phyloP scores from a whole-genome alignment of 2,113 vertebrate genomes.

The Varanus komodoensis region DNA sequence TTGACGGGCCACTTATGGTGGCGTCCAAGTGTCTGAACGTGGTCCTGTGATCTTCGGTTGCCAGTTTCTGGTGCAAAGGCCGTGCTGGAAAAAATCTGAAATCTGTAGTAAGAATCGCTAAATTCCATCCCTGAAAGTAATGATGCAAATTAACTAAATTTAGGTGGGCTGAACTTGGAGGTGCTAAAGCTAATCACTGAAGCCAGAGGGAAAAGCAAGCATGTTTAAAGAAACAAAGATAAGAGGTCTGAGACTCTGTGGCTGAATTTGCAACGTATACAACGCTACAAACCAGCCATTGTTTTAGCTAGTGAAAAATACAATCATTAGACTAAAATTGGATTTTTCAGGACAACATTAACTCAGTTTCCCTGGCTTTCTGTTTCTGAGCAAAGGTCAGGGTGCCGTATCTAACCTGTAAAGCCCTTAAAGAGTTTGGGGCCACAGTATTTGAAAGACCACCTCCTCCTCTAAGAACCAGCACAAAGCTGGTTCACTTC shows the following conservation, averaged over 20 bases:
- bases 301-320: not conserved
- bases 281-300: not conserved
- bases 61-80: not conserved
- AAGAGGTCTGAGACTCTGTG: not conserved
- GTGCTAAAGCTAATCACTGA: not conserved
- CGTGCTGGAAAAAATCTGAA: not conserved
- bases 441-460: not conserved
- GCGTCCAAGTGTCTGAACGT: no score
- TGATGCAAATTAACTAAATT: not conserved
- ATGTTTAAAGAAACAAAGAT: not conserved
- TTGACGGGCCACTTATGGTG: not conserved
- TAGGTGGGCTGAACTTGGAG: not conserved
- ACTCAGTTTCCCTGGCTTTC: not conserved
- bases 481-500: not conserved
- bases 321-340: not conserved
- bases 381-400: not conserved
- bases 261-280: not conserved
- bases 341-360: not conserved
- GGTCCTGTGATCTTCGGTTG: not conserved
- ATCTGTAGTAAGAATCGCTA: not conserved
- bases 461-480: not conserved
- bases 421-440: not conserved
- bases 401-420: not conserved
- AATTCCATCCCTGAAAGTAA: not conserved
- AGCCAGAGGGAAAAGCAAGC: not conserved